Evolutionary conservation across 2,797 vertebrate genomes (phyloP), one percentile per base, ranked within the genome.

Genomic region (Diplodus sargus): DNA sequence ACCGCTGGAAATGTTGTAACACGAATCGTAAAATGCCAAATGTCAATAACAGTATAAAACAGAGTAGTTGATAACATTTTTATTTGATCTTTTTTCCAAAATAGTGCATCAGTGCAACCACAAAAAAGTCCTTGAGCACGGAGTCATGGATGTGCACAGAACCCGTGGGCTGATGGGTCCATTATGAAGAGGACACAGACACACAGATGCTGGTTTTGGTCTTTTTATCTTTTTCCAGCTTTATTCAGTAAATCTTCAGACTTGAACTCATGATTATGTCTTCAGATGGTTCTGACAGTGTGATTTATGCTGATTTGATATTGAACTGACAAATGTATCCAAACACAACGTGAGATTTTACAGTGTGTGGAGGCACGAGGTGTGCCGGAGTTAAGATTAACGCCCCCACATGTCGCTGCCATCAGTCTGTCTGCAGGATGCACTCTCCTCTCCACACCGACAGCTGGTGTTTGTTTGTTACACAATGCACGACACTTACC

Each of bases 401-500:
- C 34, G 28, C 28, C 28, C 28, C 28, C 14, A 39, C 23, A 5
- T 30, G 47, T 58, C 28, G 15, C 3, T 62, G 10, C 53, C 28
- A 11, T 70, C 20, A n/a, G 0, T 54, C 65, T 30, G 16, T 13
- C 51, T 42, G 7, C 16, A 63, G 56, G 12, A 48, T 48, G 11
- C 20, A 54, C 4, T 64, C 66, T 66, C 17, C n/a, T 16, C 2
- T 67, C 52, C 7, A 13, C 25, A 43, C 13, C 15, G 43, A 47
- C 22, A 78, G 45, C 63, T 70, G 75, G 10, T 70, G 56, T 78
- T 65, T 67, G 39, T 51, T 60, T 61, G 47, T 39, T 52, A 12
- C 34, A 34, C 16, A 49, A n/a, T 61, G 53, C 67, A 28, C 52
- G 18, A 43, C 66, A 81, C 72, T 70, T 66, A 75, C 65, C 76